Evolutionary conservation across 2,113 vertebrate species (phyloP).

Genomic region (Ploceus nigricollis): DNA sequence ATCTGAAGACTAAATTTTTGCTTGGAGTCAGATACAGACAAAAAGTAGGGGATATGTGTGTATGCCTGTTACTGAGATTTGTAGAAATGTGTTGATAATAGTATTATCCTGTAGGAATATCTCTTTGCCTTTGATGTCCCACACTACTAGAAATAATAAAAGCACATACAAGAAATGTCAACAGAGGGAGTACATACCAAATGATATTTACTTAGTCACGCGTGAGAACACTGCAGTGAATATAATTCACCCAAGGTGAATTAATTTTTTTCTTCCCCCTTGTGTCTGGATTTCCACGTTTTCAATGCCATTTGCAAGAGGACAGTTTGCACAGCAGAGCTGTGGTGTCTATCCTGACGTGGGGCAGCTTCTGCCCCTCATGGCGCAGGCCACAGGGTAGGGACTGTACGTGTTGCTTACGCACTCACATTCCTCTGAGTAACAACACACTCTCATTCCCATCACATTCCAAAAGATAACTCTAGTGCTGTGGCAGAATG

Average conservation of each 20-base stretch:
- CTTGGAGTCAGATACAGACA: background rate
- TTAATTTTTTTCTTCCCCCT: background rate
- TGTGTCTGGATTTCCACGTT: background rate
- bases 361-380: background rate
- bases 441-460: accelerated
- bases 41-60: background rate
- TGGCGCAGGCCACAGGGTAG: background rate
- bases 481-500: background rate
- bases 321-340: background rate
- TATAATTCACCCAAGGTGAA: background rate
- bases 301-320: background rate
- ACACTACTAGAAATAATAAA: background rate
- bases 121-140: background rate
- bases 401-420: background rate
- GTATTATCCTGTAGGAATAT: background rate
- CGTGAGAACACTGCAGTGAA: background rate
- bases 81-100: background rate
- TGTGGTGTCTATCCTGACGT: background rate
- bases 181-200: background rate
- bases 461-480: background rate
- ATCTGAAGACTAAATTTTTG: background rate
- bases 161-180: background rate
- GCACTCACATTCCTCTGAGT: background rate
- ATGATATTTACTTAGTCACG: background rate
- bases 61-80: background rate